phyloP scores from a whole-genome alignment of 2,797 vertebrate species.

The Malacoraja senta region DNA sequence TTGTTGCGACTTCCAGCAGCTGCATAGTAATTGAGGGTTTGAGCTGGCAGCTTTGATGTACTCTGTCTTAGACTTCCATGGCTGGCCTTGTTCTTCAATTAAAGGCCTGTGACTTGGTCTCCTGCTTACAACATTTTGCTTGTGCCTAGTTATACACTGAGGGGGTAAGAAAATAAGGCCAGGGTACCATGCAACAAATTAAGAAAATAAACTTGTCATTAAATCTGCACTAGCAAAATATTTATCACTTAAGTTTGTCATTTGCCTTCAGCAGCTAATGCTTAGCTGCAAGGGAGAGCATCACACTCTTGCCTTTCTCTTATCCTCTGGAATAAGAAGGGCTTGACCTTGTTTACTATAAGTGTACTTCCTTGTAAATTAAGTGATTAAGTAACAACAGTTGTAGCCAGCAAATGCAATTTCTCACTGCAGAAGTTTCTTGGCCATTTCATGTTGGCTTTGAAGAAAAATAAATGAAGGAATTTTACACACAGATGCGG shows the following conservation, averaged over 20 bases:
- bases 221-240: background rate
- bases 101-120: background rate
- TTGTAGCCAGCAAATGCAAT: background rate
- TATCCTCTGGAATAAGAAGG: background rate
- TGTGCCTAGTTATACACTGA: background rate
- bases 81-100: background rate
- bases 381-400: background rate
- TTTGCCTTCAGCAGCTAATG: background rate
- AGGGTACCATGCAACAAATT: background rate
- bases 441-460: background rate
- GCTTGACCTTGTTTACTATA: background rate
- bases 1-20: background rate
- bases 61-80: background rate
- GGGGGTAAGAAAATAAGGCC: background rate
- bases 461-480: no score
- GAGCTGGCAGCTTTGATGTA: constrained; percentile 1
- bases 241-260: background rate
- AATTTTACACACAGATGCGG: no score
- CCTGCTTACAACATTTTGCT: background rate
- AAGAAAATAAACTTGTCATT: no score
- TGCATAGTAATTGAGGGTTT: background rate
- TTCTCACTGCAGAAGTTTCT: background rate
- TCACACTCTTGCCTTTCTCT: background rate
- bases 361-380: background rate
- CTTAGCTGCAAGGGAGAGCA: background rate